Evolutionary conservation across 2,797 vertebrate genomes (phyloP).

Genomic region (Hephaestus fuliginosus): DNA sequence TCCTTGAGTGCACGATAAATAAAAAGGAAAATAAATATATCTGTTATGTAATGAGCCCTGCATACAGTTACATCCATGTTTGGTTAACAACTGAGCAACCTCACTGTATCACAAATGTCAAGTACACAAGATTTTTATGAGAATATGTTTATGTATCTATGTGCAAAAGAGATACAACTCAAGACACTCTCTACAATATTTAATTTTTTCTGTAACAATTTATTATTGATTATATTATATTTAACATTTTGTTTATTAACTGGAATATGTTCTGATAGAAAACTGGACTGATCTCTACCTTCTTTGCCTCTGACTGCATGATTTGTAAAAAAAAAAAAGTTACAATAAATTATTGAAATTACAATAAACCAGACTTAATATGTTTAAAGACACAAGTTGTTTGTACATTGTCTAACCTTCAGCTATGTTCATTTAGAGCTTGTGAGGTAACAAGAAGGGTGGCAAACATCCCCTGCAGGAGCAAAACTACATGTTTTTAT

Average conservation of each 20-base stretch:
- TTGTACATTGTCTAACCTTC: neutral
- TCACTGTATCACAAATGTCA: conserved; percentile 17
- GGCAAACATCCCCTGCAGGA: conserved; percentile 22
- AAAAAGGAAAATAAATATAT: too few relatives aligned
- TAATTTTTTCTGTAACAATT: conserved; percentile 17
- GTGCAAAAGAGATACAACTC: conserved; percentile 14
- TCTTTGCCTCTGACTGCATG: conserved; percentile 47
- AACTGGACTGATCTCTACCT: conserved; percentile 7
- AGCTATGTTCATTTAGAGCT: conserved; percentile 2
- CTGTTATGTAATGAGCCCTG: neutral
- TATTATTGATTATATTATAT: conserved; percentile 47
- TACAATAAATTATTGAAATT: conserved; percentile 65
- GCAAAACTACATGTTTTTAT: neutral
- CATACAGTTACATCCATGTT: neutral
- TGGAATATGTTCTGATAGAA: conserved; percentile 27
- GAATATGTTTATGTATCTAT: conserved; percentile 21
- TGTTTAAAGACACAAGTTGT: conserved; percentile 16
- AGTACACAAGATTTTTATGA: neutral
- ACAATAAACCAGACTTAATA: conserved; percentile 45
- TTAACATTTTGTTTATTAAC: conserved; percentile 40
- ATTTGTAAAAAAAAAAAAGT: conserved; percentile 25
- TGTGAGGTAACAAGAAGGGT: neutral
- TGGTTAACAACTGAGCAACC: conserved; percentile 34
- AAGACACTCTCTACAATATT: neutral
- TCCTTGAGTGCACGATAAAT: too few relatives aligned